Evolutionary conservation across 2,113 vertebrate species (phyloP), one percentile per base, ranked within the genome.

Genomic region (Candoia aspera): DNA sequence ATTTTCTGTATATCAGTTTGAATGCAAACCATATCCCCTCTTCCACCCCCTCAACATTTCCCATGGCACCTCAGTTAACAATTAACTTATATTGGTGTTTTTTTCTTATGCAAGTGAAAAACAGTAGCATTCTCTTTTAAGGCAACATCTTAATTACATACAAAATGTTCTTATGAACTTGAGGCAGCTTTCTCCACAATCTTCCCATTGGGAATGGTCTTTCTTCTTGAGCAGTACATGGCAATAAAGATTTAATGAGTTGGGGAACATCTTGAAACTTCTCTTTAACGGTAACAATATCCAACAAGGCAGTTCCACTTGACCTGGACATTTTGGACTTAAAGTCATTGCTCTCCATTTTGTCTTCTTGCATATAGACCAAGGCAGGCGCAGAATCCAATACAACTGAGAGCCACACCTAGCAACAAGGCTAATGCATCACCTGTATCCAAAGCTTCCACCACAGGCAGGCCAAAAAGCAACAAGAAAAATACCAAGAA

Each of bases 291-390:
- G 21, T 90, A 86, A 85, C 91, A 0, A 87, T 86, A 93, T 93
- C 93, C 87, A 92, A 85, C 3, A 83, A 89, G 95, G 86, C 11
- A 89, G 90, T 86, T 89, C 90, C 26, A 60, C 55, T 90, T 94
- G 62, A 94, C 90, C 73, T 33, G 59, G 89, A 33, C 85, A 68
- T 92, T 89, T 90, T 92, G 93, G 73, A 42, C 49, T 59, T 90
- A 53, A 89, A 93, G 87, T 98, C 97, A 99, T 53, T 98, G 97
- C 86, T 97, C 98, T 59, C 97, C 98, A 91, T 98, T 98, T 94
- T 98, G 97, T 94, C 95, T 98, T 94, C 99, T 98, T 6, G 99
- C 98, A 49, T 99, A 99, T 93, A 99, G 97, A 89, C 99, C 99
- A 54, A 99, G 96, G 89, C 98, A 98, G 90, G 97, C 98, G 90